Conservation (phyloP, 2,888 invertebrate genomes). For the Troglohyphantes excavatus region DNA sequence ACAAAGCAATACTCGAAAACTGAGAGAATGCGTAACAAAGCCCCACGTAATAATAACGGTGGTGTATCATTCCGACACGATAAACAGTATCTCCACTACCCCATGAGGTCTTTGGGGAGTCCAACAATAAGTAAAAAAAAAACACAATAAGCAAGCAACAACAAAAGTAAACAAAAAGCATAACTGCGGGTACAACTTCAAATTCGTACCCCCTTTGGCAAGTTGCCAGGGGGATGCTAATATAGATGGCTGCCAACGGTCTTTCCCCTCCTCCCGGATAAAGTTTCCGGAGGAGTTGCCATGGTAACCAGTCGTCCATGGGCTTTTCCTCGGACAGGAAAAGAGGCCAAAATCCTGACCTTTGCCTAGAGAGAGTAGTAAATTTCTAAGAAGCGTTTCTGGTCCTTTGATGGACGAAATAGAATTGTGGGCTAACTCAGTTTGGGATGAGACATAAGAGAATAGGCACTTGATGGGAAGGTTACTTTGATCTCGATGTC, state of each 20-base stretch:
- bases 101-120: background rate
- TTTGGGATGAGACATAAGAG: constrained; percentile 5
- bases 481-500: background rate
- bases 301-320: constrained; percentile 54
- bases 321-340: constrained; percentile 37
- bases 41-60: background rate
- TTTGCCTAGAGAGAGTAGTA: constrained; percentile 45
- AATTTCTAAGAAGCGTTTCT: constrained; percentile 47
- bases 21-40: background rate
- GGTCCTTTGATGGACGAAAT: constrained; percentile 33
- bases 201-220: constrained; percentile 13
- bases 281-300: constrained; percentile 66
- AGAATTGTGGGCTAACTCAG: constrained; percentile 29
- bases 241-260: constrained; percentile 17
- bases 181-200: constrained; percentile 16
- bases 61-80: constrained; percentile 18
- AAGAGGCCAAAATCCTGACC: constrained; percentile 55
- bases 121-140: background rate
- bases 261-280: constrained; percentile 11
- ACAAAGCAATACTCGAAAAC: background rate
- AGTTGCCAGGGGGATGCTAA: constrained; percentile 35
- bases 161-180: constrained; percentile 19
- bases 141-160: background rate
- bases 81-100: constrained; percentile 21
- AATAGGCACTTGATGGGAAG: constrained; percentile 1